Evolutionary conservation across 2,113 vertebrate genomes (phyloP).

Genomic region (Turdus rufiventris): DNA sequence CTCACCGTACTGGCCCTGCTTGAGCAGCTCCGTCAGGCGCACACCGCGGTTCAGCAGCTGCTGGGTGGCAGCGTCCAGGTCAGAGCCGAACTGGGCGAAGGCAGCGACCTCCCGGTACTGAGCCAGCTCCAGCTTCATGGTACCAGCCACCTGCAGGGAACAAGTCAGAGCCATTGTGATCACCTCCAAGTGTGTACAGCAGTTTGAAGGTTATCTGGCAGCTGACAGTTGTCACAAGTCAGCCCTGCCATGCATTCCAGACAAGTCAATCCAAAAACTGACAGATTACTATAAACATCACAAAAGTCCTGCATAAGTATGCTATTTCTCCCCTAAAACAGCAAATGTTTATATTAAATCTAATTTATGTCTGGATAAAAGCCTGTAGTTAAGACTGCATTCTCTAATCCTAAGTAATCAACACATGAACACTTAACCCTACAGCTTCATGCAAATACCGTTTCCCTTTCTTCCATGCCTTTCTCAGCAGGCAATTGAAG

Average conservation of each 20-base stretch:
- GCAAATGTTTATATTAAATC: background rate
- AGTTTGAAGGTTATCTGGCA: background rate
- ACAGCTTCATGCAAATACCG: fast-evolving
- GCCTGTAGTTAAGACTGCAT: fast-evolving
- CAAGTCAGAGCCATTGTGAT: fast-evolving
- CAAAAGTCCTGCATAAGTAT: background rate
- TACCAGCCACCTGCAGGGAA: conserved; percentile 87
- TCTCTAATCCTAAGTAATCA: background rate
- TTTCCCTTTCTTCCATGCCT: background rate
- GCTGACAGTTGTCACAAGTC: background rate
- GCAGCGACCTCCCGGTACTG: conserved; percentile 97
- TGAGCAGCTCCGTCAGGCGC: conserved; percentile 92
- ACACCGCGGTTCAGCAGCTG: conserved; percentile 94
- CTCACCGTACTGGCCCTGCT: conserved; percentile 97
- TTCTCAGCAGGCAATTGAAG: background rate
- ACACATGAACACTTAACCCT: background rate
- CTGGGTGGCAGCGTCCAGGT: conserved; percentile 94
- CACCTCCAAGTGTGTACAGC: fast-evolving
- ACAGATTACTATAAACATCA: fast-evolving
- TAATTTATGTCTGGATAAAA: background rate
- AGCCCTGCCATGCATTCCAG: background rate
- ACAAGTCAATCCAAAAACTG: background rate
- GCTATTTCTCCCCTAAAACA: fast-evolving
- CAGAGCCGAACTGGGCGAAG: conserved; percentile 96
- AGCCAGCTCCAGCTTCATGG: conserved; percentile 97